A percentile compares a stretch with the other conserved stretches of the same genome.
phyloP scores from a whole-genome alignment of 1,140 invertebrate species.

The Andrena cerasifolii region DNA sequence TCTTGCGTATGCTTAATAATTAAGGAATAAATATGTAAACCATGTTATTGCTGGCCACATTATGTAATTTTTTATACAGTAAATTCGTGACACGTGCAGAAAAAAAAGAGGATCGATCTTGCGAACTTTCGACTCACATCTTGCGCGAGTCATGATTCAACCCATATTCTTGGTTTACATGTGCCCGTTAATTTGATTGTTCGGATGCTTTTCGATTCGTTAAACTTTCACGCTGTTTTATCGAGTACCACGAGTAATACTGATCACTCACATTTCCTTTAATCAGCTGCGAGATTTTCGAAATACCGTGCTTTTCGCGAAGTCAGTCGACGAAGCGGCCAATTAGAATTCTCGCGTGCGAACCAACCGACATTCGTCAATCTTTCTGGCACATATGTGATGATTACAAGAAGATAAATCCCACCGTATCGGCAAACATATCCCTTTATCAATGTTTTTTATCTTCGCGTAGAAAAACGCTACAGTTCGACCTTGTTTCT shows the following conservation, averaged over 20 bases:
- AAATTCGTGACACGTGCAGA: neutral
- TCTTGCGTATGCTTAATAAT: neutral
- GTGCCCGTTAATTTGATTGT: neutral
- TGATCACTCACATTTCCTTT: neutral
- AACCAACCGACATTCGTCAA: constrained; percentile 12
- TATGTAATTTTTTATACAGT: constrained; percentile 25
- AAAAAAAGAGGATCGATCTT: constrained; percentile 10
- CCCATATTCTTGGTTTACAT: constrained; percentile 19
- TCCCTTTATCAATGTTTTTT: neutral
- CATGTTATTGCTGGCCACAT: neutral
- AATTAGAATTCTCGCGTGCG: neutral
- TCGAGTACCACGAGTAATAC: neutral
- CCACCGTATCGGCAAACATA: too few relatives aligned
- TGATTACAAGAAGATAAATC: too few relatives aligned
- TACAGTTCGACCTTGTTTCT: too few relatives aligned
- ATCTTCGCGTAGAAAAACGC: neutral
- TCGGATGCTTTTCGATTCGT: neutral
- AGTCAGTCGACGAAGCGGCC: neutral
- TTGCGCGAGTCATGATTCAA: constrained; percentile 26
- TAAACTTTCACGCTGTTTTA: constrained; percentile 2
- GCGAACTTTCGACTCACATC: constrained; percentile 16
- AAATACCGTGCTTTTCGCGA: neutral
- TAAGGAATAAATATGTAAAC: constrained; percentile 5
- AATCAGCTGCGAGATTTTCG: neutral
- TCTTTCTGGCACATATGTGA: neutral